Evolutionary conservation across 2,888 invertebrate species (phyloP), one percentile per base, ranked within the genome.

Genomic region (Parapristionchus giblindavisi): DNA sequence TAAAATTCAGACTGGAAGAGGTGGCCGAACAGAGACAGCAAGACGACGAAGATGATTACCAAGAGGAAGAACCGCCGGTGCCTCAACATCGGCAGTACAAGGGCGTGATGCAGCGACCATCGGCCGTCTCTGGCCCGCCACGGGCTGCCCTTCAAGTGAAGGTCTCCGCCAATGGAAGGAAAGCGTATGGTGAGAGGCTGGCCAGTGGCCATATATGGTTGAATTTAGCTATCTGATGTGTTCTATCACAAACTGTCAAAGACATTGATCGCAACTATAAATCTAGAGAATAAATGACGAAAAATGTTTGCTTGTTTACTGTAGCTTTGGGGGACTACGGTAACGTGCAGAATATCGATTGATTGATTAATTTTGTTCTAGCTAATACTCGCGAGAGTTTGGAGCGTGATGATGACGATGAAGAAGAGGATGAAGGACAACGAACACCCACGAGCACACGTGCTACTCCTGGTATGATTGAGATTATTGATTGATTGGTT

Each of bases 341-440:
- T 43, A 43, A 14, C 43, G 43, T 43, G 8, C 17, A 43, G 17
- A 8, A 56, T 3, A 56, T 56, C 32, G 56, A 27, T 38, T 11
- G 61, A 36, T 32, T 32, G 34, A 3, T 24, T 21, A 38, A 29
- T 2, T 3, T 65, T 11, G 2, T 24, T 32, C 17, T 29, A 1
- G 5, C 0, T 14, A 52, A 36, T 21, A 48, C 36, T 27, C 51
- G 52, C 32, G 51, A 36, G 40, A 52, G 58, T 58, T 40, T 38
- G 6, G 38, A 24, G 34, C n/a, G 17, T 1, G 71, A 71, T 34
- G 14, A 61, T 11, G 71, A 71, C 56, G 34, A 58, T 3, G 71
- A 71, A 11, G 71, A 71, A 11, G 58, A 58, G 29, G 73, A 73
- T 14, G 73, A 73, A 11, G 73, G 73, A 34, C 73, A 73, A 61